These are phyloP conservation scores for Drosophila busckii DNA, from an alignment of 1,140 invertebrate genomes.

Conservation along the genomic window DNA sequence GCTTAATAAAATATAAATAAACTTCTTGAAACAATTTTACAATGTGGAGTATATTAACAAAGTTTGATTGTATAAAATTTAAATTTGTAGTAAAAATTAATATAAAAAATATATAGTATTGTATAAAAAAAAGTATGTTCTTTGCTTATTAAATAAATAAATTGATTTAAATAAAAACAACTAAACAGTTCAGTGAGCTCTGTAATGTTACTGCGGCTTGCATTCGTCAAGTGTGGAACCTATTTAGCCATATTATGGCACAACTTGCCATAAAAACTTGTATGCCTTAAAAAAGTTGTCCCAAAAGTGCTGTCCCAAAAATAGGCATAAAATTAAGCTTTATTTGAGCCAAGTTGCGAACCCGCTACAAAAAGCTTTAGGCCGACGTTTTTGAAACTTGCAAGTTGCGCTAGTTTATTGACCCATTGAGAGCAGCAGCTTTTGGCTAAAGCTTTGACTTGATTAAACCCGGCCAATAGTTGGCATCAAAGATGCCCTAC, in stretches of 20 bases:
- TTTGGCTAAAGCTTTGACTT: conserved; percentile 2
- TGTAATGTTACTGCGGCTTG: not conserved
- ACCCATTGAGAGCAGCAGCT: no score
- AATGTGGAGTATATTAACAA: no score
- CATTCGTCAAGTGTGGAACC: conserved; percentile 24
- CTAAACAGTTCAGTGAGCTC: not conserved
- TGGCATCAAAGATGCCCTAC: conserved; percentile 4
- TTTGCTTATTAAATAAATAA: conserved; percentile 1
- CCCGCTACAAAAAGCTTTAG: not conserved
- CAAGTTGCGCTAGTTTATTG: conserved; percentile 23
- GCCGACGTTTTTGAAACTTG: no score
- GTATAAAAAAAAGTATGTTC: not conserved
- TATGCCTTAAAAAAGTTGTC: conserved; percentile 4
- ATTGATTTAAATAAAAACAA: conserved; percentile 8
- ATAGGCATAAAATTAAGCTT: conserved; percentile 10
- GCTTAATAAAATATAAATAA: no score
- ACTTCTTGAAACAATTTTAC: no score
- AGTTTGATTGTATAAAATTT: no score
- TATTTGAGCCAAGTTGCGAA: not conserved
- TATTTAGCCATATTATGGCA: not conserved
- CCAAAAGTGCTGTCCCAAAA: conserved; percentile 14
- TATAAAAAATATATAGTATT: not conserved
- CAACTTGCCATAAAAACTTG: not conserved
- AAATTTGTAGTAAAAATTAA: no score
- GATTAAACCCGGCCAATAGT: conserved; percentile 14